phyloP scores from a whole-genome alignment of 1,140 invertebrate species.

The Caenorhabditis tropicalis region DNA sequence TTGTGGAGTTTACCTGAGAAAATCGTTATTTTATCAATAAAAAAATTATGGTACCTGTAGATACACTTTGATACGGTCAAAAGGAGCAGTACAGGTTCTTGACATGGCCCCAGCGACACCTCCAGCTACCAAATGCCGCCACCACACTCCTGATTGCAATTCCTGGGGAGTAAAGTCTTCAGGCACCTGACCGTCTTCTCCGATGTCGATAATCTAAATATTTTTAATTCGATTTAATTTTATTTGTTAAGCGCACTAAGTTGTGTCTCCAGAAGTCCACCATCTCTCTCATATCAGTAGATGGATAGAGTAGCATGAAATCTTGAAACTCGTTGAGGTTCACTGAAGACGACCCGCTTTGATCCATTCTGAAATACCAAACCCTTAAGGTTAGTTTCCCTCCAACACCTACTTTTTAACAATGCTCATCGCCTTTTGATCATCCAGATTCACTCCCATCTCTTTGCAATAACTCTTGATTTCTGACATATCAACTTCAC shows the following conservation, averaged over 20 bases:
- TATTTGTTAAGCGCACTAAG: slow-evolving; percentile 77
- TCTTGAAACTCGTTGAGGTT: slow-evolving; percentile 96
- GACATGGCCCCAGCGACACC: slow-evolving; percentile 94
- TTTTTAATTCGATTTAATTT: no score
- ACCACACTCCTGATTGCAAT: slow-evolving; percentile 79
- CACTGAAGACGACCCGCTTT: slow-evolving; percentile 90
- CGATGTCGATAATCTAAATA: slow-evolving; percentile 93
- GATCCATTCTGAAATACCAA: slow-evolving; percentile 74
- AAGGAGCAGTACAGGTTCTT: slow-evolving; percentile 91
- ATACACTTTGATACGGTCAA: slow-evolving; percentile 96
- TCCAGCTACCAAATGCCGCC: slow-evolving; percentile 93
- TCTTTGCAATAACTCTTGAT: slow-evolving; percentile 69
- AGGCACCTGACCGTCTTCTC: slow-evolving; percentile 92
- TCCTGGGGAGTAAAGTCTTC: slow-evolving; percentile 95
- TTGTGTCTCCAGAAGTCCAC: slow-evolving; percentile 94
- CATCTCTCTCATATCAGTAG: slow-evolving; percentile 86
- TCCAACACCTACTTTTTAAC: slow-evolving; percentile 64
- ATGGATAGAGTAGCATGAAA: slow-evolving; percentile 88
- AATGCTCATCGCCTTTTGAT: slow-evolving; percentile 72
- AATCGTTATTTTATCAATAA: background rate
- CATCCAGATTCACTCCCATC: slow-evolving; percentile 73
- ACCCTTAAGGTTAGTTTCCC: background rate
- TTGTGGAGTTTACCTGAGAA: slow-evolving; percentile 73
- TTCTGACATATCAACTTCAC: slow-evolving; percentile 61
- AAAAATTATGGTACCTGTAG: slow-evolving; percentile 81